Evolutionary conservation across 1,140 invertebrate species (phyloP).

Genomic region (Aphelenchoides avenae): DNA sequence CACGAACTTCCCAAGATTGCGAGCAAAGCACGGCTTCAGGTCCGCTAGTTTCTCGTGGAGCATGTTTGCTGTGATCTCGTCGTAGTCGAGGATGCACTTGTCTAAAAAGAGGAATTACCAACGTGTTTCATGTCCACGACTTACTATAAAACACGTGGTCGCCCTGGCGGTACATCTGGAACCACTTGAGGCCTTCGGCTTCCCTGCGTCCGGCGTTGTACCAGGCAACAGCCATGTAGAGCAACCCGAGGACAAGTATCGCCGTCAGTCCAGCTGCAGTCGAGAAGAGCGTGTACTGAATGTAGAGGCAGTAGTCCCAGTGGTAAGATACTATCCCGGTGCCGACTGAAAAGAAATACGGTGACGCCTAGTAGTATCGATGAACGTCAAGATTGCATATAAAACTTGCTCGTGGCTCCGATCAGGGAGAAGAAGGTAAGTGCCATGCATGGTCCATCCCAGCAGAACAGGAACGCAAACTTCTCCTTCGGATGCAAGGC

Average conservation of each 20-base stretch:
- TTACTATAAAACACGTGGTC: slow-evolving; percentile 26
- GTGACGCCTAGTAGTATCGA: too few species aligned
- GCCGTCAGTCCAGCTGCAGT: slow-evolving; percentile 12
- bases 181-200: slow-evolving; percentile 34
- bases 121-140: neutral
- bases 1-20: slow-evolving; percentile 20
- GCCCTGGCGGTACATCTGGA: slow-evolving; percentile 17
- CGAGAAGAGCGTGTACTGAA: slow-evolving; percentile 10
- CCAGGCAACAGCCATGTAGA: slow-evolving; percentile 26
- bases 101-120: slow-evolving; percentile 9
- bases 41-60: slow-evolving; percentile 27
- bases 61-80: slow-evolving; percentile 11
- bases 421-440: slow-evolving; percentile 23
- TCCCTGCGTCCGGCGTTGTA: slow-evolving; percentile 19
- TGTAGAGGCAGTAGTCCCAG: too few species aligned
- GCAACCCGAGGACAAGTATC: slow-evolving; percentile 15
- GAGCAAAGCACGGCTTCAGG: slow-evolving; percentile 16
- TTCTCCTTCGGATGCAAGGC: slow-evolving; percentile 31
- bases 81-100: slow-evolving; percentile 21
- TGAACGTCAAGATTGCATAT: neutral
- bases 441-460: slow-evolving; percentile 25
- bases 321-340: too few species aligned
- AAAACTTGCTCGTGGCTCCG: slow-evolving; percentile 17
- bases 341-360: too few species aligned
- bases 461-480: slow-evolving; percentile 22